Conservation (phyloP, 1,140 invertebrate genomes). For the Argopecten irradians region DNA sequence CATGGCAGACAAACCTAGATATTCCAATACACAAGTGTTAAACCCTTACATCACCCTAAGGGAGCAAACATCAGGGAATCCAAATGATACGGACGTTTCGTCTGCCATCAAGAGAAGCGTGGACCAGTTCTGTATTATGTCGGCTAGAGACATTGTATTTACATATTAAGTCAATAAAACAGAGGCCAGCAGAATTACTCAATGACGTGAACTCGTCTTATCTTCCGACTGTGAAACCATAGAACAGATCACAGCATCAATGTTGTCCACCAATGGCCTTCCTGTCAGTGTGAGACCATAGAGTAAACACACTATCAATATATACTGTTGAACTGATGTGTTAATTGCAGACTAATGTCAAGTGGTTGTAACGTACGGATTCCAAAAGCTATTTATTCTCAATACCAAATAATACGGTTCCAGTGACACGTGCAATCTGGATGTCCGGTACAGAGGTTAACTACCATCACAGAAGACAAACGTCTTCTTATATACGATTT, state of each 20-base stretch:
- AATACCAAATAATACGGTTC: background rate
- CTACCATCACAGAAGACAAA: background rate
- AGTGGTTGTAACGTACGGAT: background rate
- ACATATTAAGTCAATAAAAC: constrained; percentile 5
- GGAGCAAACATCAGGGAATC: background rate
- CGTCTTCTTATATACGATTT: too few relatives aligned
- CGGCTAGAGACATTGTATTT: background rate
- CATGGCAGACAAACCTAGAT: background rate
- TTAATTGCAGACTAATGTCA: background rate
- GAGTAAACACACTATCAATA: background rate
- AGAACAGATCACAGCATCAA: background rate
- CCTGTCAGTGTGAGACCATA: background rate
- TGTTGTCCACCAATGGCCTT: background rate
- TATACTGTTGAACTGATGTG: background rate
- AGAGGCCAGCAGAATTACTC: background rate
- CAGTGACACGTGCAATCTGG: background rate
- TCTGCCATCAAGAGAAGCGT: background rate
- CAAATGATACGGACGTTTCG: background rate
- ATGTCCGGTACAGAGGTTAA: background rate
- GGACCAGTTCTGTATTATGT: background rate
- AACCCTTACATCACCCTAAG: background rate
- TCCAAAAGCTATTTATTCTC: constrained; percentile 11
- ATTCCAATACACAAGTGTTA: background rate
- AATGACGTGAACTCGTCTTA: background rate
- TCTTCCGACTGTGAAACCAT: background rate